Conservation (phyloP, 2,797 vertebrate species). For the Tenualosa thibaudeaui region DNA sequence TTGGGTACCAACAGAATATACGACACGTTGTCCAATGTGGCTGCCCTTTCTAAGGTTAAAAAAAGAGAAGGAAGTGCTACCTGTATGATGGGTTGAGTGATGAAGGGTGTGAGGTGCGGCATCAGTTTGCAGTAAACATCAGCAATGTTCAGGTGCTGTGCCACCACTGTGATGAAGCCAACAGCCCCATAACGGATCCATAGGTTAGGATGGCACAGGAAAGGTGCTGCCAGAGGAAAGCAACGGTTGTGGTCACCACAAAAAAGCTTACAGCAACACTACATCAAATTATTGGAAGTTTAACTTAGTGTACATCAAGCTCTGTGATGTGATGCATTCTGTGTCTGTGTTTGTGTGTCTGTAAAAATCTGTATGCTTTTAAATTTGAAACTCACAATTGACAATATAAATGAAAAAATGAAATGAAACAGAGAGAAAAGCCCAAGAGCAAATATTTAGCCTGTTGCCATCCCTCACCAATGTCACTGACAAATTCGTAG, state of each 20-base stretch:
- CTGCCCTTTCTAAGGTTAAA: background rate
- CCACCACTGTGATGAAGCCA: slow-evolving; percentile 95
- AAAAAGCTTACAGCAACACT: background rate
- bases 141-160: slow-evolving; percentile 92
- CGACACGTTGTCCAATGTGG: background rate
- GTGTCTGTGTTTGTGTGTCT: background rate
- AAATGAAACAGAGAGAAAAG: background rate
- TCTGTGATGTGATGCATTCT: background rate
- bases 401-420: background rate
- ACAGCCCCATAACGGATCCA: slow-evolving; percentile 97
- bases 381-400: background rate
- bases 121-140: slow-evolving; percentile 98
- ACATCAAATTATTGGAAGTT: background rate
- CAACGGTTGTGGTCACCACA: background rate
- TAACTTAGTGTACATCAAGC: background rate
- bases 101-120: slow-evolving; percentile 92
- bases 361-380: background rate
- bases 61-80: slow-evolving; percentile 56
- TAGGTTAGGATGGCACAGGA: slow-evolving; percentile 94
- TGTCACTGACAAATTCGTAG: slow-evolving; percentile 95
- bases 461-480: slow-evolving; percentile 77
- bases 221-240: slow-evolving; percentile 78
- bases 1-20: no score
- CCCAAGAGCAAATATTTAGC: background rate
- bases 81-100: slow-evolving; percentile 96